Percentiles rank a stretch among this genome's conserved stretches.
These are phyloP conservation scores for Paedocypris micromegethes DNA, from an alignment of 2,797 vertebrate species.

Conservation along the genomic window DNA sequence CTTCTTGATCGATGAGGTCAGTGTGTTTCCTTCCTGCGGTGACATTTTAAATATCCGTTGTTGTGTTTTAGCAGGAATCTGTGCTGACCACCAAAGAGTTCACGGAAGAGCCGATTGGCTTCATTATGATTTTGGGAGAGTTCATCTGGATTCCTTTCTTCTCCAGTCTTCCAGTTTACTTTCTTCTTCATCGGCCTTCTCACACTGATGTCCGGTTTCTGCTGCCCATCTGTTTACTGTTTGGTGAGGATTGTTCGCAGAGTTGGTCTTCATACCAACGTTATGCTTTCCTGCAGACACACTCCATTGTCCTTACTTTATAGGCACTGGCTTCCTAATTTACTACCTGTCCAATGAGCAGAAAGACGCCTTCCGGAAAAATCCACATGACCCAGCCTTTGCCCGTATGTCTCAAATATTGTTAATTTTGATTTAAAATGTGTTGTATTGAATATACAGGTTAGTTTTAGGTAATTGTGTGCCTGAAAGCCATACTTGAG, in stretches of 20 bases:
- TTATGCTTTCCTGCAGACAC: too few species aligned
- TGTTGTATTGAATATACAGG: too few species aligned
- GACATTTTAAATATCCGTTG: not conserved
- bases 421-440: too few species aligned
- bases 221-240: slow-evolving; percentile 38
- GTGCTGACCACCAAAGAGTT: slow-evolving; percentile 51
- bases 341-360: slow-evolving; percentile 49
- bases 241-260: slow-evolving; percentile 13
- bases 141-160: slow-evolving; percentile 53
- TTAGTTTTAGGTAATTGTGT: too few species aligned
- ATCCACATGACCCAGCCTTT: slow-evolving; percentile 37
- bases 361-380: slow-evolving; percentile 47
- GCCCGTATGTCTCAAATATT: slow-evolving; percentile 31
- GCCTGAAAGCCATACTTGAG: too few species aligned
- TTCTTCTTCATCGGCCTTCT: slow-evolving; percentile 41
- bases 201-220: slow-evolving; percentile 16
- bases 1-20: slow-evolving; percentile 48
- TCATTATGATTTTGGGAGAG: slow-evolving; percentile 51
- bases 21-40: not conserved
- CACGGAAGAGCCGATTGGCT: slow-evolving; percentile 48
- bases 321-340: slow-evolving; percentile 45
- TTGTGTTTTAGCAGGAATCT: slow-evolving; percentile 29
- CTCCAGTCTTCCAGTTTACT: slow-evolving; percentile 44
- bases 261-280: too few species aligned
- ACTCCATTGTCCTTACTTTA: not conserved